These are phyloP conservation scores for Habroteleia sp. DNA, from an alignment of 2,888 invertebrate species.

Conservation along the genomic window DNA sequence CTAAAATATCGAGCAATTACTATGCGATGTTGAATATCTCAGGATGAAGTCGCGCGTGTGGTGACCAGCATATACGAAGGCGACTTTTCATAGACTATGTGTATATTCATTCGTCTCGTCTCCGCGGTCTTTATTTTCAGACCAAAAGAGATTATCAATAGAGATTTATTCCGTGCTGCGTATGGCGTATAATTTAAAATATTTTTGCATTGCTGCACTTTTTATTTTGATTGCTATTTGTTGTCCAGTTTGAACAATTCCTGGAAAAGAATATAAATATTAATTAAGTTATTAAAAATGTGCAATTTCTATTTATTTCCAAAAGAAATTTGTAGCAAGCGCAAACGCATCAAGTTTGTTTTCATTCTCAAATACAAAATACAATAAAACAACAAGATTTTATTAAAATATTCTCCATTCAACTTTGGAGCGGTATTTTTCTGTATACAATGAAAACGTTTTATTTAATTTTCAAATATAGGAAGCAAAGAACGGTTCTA, in stretches of 20 bases:
- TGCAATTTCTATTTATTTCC: neutral
- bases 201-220: constrained; percentile 7
- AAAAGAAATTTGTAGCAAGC: too few species aligned
- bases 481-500: constrained; percentile 1
- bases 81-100: constrained; percentile 44
- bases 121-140: constrained; percentile 46
- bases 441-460: constrained; percentile 12
- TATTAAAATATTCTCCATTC: constrained; percentile 36
- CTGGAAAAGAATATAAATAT: too few species aligned
- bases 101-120: constrained; percentile 58
- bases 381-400: constrained; percentile 18
- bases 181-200: constrained; percentile 33
- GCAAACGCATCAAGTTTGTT: too few species aligned
- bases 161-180: constrained; percentile 43
- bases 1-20: too few species aligned
- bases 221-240: constrained; percentile 1
- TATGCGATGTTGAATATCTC: constrained; percentile 27
- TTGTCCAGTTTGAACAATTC: neutral
- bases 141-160: constrained; percentile 59
- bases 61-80: constrained; percentile 38
- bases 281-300: neutral
- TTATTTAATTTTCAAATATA: constrained; percentile 14
- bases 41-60: constrained; percentile 31
- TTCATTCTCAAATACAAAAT: constrained; percentile 14
- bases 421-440: constrained; percentile 24